A percentile compares a stretch with the other conserved stretches of the same genome.
Conservation (phyloP, 2,888 invertebrate species). For the Rhagium mordax region DNA sequence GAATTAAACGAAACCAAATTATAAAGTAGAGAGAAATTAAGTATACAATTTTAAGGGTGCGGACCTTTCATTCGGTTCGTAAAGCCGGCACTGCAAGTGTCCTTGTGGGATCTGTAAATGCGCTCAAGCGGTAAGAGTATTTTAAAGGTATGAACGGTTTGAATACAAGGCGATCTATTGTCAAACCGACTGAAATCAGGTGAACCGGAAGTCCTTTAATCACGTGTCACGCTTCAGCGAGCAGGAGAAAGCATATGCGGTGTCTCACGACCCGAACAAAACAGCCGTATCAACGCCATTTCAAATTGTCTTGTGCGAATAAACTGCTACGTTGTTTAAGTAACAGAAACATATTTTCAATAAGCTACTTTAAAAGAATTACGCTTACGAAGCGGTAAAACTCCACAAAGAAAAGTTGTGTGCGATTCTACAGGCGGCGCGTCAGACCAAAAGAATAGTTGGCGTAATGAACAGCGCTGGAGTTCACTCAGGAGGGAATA, state of each 20-base stretch:
- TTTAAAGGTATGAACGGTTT: conserved; percentile 52
- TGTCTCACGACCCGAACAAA: conserved; percentile 47
- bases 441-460: conserved; percentile 66
- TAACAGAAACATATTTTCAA: conserved; percentile 65
- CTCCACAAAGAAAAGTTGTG: conserved; percentile 57
- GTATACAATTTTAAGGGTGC: neutral
- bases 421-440: conserved; percentile 59
- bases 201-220: conserved; percentile 50
- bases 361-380: conserved; percentile 66
- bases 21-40: neutral
- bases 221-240: conserved; percentile 6
- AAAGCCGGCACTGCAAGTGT: neutral
- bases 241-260: conserved; percentile 42
- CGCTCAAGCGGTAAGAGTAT: conserved; percentile 48
- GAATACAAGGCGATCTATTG: conserved; percentile 54
- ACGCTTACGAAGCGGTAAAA: conserved; percentile 49
- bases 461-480: conserved; percentile 66
- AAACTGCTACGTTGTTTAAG: conserved; percentile 46
- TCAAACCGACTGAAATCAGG: conserved; percentile 50
- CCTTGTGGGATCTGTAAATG: conserved; percentile 15
- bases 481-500: conserved; percentile 66
- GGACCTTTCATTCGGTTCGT: neutral
- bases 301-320: conserved; percentile 38
- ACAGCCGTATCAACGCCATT: conserved; percentile 40
- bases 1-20: neutral